These are phyloP conservation scores for Pocillopora verrucosa DNA, from an alignment of 64 coral and sea anemone species.

Conservation along the genomic window DNA sequence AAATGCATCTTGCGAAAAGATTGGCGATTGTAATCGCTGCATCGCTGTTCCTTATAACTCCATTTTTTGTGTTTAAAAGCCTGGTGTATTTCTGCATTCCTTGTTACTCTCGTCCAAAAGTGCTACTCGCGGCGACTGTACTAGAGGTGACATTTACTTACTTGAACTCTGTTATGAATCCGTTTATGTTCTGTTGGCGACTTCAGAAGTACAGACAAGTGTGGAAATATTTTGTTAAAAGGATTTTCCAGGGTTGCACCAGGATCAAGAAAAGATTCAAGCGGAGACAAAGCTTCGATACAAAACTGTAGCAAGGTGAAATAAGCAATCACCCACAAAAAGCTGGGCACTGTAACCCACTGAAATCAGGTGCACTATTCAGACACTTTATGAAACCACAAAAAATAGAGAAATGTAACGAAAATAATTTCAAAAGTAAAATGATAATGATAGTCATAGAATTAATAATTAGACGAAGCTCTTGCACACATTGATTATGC, in stretches of 20 bases:
- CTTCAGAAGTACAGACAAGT: not conserved
- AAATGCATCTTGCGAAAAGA: not conserved
- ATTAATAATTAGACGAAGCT: too few relatives aligned
- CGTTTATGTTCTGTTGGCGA: constrained; percentile 5
- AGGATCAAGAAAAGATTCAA: not conserved
- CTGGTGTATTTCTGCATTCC: constrained; percentile 6
- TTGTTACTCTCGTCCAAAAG: not conserved
- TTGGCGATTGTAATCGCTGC: not conserved
- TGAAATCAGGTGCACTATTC: not conserved
- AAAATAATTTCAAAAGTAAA: not conserved
- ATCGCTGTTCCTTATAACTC: not conserved
- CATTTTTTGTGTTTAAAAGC: not conserved
- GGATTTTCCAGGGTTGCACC: not conserved
- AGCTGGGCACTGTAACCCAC: too few relatives aligned
- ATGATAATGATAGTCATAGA: not conserved
- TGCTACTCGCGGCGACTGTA: not conserved
- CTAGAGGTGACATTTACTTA: not conserved
- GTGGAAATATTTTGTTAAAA: not conserved
- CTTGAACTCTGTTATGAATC: not conserved
- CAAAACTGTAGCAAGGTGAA: not conserved
- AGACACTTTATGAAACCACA: not conserved
- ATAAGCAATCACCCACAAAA: too few relatives aligned
- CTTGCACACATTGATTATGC: too few relatives aligned
- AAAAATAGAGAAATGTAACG: not conserved
- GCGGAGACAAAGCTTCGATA: not conserved